phyloP scores from a whole-genome alignment of 2,113 vertebrate species.

The Hippocampus abdominalis region DNA sequence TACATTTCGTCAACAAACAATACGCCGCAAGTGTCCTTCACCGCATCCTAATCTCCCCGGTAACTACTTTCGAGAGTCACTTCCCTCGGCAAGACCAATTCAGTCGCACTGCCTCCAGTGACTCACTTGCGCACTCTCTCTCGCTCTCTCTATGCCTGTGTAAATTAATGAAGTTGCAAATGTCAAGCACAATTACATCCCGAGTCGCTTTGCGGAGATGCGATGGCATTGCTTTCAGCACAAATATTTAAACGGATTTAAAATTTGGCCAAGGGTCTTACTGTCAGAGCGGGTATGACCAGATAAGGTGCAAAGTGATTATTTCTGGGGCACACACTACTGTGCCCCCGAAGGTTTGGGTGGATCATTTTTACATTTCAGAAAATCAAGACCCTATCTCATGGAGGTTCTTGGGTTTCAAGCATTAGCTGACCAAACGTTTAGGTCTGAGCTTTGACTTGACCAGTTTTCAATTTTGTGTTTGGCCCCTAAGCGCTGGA shows the following conservation, averaged over 20 bases:
- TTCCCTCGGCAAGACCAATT: conserved; percentile 14
- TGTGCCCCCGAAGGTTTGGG: too few relatives aligned
- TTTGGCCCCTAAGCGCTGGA: too few relatives aligned
- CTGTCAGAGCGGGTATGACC: conserved; percentile 18
- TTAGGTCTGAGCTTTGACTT: too few relatives aligned
- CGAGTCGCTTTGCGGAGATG: conserved; percentile 64
- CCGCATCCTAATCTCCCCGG: conserved; percentile 43
- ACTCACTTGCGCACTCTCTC: conserved; percentile 17
- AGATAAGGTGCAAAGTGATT: conserved; percentile 13
- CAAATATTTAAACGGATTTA: conserved; percentile 66
- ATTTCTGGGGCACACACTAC: conserved; percentile 24
- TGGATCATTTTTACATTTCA: too few relatives aligned
- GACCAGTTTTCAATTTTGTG: too few relatives aligned
- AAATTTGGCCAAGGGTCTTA: conserved; percentile 47
- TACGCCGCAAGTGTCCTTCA: neutral
- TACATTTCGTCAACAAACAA: neutral
- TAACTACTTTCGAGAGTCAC: conserved; percentile 51
- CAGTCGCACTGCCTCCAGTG: conserved; percentile 18
- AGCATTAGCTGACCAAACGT: too few relatives aligned
- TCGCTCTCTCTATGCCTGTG: conserved; percentile 31
- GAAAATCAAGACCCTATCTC: too few relatives aligned
- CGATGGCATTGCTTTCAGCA: conserved; percentile 65
- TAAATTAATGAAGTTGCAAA: conserved; percentile 60
- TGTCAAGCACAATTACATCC: conserved; percentile 52
- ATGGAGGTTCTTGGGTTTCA: too few relatives aligned